Evolutionary conservation across 2,797 vertebrate species (phyloP).

Genomic region (Ataeniobius toweri): DNA sequence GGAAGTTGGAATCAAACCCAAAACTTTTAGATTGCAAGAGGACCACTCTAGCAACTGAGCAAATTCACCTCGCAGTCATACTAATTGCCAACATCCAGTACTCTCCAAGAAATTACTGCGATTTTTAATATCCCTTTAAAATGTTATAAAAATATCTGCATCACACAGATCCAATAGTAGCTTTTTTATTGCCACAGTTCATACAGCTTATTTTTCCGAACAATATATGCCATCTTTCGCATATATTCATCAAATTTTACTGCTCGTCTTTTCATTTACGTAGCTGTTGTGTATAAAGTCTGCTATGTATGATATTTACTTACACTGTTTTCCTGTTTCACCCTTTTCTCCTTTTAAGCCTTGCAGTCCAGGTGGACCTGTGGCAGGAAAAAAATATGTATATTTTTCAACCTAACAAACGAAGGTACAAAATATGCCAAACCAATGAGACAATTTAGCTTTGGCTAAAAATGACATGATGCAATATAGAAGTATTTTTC

Average conservation of each 20-base stretch:
- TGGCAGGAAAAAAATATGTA: background rate
- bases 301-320: slow-evolving; percentile 3
- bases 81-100: background rate
- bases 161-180: too few relatives aligned
- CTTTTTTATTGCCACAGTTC: too few relatives aligned
- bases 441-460: too few relatives aligned
- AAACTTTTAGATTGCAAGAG: background rate
- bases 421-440: background rate
- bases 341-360: slow-evolving; percentile 52
- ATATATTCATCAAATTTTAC: background rate
- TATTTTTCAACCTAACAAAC: background rate
- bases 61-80: background rate
- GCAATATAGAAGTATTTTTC: too few relatives aligned
- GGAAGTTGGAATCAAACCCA: background rate
- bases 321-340: slow-evolving; percentile 7
- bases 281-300: background rate
- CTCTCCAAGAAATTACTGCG: background rate
- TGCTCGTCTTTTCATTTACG: background rate
- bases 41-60: background rate
- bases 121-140: background rate
- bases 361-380: slow-evolving; percentile 37
- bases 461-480: too few relatives aligned
- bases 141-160: too few relatives aligned
- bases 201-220: too few relatives aligned
- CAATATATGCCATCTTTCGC: background rate